A percentile compares a stretch with the other conserved stretches of the same genome.
These are phyloP conservation scores for Tetramorium parvispinum DNA, from an alignment of 1,140 invertebrate genomes.

Conservation along the genomic window DNA sequence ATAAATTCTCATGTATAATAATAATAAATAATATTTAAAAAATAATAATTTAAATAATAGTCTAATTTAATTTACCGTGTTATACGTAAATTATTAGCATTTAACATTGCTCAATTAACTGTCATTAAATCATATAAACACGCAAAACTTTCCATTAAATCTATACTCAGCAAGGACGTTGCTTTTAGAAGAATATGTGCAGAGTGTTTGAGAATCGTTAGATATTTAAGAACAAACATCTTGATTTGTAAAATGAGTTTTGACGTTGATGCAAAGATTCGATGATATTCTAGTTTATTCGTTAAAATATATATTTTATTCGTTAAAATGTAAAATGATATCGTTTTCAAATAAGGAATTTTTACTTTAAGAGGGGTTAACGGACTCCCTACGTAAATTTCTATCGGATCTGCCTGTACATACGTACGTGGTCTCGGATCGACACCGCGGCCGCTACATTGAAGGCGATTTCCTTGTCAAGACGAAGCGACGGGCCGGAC, in stretches of 20 bases:
- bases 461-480: constrained; percentile 74
- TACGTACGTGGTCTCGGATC: neutral
- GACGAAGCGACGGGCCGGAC: constrained; percentile 69
- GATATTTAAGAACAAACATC: neutral
- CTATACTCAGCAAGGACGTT: neutral
- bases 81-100: constrained; percentile 5
- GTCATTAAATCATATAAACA: neutral
- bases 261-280: too few species aligned
- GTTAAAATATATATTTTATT: neutral
- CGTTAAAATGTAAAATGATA: neutral
- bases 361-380: neutral
- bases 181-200: neutral
- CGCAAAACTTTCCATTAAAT: constrained; percentile 8
- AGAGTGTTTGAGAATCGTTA: neutral
- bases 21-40: neutral
- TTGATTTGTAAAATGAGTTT: neutral
- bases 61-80: neutral
- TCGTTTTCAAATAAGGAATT: neutral
- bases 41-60: neutral
- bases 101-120: neutral
- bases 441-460: constrained; percentile 52
- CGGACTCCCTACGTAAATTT: constrained; percentile 14
- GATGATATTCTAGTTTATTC: neutral
- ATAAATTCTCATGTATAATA: neutral
- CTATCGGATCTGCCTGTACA: constrained; percentile 3